A percentile compares a stretch with the other conserved stretches of the same genome.
These are phyloP conservation scores for Candoia aspera DNA, from an alignment of 2,113 vertebrate genomes.

Conservation along the genomic window DNA sequence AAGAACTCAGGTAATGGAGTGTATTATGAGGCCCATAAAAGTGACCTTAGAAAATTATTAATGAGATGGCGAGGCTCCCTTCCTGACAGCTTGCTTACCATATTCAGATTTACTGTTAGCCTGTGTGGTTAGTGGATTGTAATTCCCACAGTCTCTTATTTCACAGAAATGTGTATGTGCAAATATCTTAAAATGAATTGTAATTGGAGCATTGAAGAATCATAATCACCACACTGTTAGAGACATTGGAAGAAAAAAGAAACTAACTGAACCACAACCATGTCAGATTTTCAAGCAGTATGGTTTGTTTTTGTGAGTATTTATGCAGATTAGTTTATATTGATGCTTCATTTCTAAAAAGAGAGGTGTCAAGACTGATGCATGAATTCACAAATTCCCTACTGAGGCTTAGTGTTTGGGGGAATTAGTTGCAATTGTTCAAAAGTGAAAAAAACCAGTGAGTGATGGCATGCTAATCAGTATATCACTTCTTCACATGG, in stretches of 20 bases:
- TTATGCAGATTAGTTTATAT: not conserved
- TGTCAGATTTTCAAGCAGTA: not conserved
- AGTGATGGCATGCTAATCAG: not conserved
- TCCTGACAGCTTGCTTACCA: not conserved
- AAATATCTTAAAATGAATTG: not conserved
- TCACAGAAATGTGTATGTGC: not conserved
- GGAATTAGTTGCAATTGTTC: not conserved
- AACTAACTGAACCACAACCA: not conserved
- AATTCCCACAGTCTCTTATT: not conserved
- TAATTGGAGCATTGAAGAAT: not conserved
- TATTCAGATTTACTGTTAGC: not conserved
- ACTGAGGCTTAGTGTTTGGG: not conserved
- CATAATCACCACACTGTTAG: not conserved
- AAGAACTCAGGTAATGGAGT: constrained; percentile 35
- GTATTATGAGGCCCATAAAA: constrained; percentile 28
- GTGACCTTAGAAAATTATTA: constrained; percentile 7
- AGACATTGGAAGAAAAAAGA: not conserved
- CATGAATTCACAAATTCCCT: not conserved
- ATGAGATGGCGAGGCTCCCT: not conserved
- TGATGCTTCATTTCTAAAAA: not conserved
- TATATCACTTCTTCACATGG: not conserved
- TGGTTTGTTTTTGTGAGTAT: not conserved
- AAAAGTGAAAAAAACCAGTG: not conserved
- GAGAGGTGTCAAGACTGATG: not conserved
- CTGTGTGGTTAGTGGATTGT: not conserved